Base-by-base conservation (phyloP, 2,888 invertebrate genomes). In the Orthosia gracilis region DNA sequence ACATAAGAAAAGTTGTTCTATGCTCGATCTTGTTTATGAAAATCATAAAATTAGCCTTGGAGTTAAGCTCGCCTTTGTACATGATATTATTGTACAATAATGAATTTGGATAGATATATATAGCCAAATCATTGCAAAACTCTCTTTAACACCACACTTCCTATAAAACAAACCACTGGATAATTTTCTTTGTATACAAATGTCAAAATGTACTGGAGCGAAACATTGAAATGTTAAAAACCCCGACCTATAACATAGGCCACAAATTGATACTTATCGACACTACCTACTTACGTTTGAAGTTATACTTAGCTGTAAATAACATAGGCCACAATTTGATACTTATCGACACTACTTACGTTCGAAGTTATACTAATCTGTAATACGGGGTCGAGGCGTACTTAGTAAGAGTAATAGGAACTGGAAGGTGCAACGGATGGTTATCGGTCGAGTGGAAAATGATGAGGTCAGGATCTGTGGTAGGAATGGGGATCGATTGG, bases 191-290 rank as follows among this genome's bases (percentile, higher is more conserved):
- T 78, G 73, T 73, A 17, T 7, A 40, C 31, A 69, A 77, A 85
- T 81, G 69, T 73, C 78, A 73, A 62, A 78, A 78, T 78, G 68
- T 69, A 79, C 47, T 66, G 1, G 78, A 80, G 73, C 78, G 26
- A 58, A 73, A 64, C 68, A 83, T 77, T 82, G 83, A 85, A 82
- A 84, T 83, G 79, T 45, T 80, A 78, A 59, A 67, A 72, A 73
- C 74, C 21, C 52, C 61, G 71, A 82, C 78, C 78, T 82, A 73
- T 81, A 55, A 85, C 85, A 81, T 54, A 57, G 52, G 21, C 66
- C 57, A 50, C 73, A 73, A 73, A 82, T 85, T 81, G 81, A 81
- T 85, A 83, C 64, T 69, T 83, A 78, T 75, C 83, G 67, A 50
- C 67, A 73, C n/a, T n/a, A n/a, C n/a, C 71, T 73, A 66, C 72